Base-by-base conservation (phyloP, 23 tunicate species). In the Ciona savignyi region DNA sequence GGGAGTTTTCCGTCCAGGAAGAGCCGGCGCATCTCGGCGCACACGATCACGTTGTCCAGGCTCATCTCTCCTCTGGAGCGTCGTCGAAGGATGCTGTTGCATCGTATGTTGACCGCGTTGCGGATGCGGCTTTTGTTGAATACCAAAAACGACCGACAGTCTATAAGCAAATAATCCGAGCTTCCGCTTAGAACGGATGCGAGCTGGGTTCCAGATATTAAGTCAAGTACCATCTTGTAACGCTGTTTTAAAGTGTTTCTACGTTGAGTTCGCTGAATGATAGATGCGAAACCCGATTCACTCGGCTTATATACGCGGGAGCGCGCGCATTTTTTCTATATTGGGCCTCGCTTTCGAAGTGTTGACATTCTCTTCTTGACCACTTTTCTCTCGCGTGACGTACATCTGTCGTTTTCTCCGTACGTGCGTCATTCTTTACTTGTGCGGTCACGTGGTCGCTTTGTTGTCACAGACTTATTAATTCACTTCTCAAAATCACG, bases 1-100 rank as follows among this genome's bases (percentile, higher is more conserved):
- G 72, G 32, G 31, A 35, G 29, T 23, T 34, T 63, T 73, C 85
- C 85, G 3, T 51, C 30, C 22, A 65, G 29, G 35, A 72, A 81
- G 19, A 27, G 72, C 20, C 73, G 30, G 34, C 85, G 25, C 27
- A 49, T 73, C 1, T 73, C 78, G 6, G 72, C 78, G 66, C 71
- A 72, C 63, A 56, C 42, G 23, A 81, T 68, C 1, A 76, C 85
- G 51, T 81, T 81, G 65, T 81, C 85, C 2, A 81, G 30, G 1
- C 77, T 2, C 32, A 81, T 62, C 0, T 25, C 31, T 19, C 85
- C 85, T 28, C 76, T 73, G 1, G 70, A 61, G 15, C 85, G 76
- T 73, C 85, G 65, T 25, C 75, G 63, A 73, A 81, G 71, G 51
- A 81, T 81, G 35, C 85, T 81, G 67, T 81, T 81, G 51, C 85